Percentiles rank a stretch among this genome's conserved stretches.
Conservation (phyloP, 1,140 invertebrate species). For the Procambarus clarkii region DNA sequence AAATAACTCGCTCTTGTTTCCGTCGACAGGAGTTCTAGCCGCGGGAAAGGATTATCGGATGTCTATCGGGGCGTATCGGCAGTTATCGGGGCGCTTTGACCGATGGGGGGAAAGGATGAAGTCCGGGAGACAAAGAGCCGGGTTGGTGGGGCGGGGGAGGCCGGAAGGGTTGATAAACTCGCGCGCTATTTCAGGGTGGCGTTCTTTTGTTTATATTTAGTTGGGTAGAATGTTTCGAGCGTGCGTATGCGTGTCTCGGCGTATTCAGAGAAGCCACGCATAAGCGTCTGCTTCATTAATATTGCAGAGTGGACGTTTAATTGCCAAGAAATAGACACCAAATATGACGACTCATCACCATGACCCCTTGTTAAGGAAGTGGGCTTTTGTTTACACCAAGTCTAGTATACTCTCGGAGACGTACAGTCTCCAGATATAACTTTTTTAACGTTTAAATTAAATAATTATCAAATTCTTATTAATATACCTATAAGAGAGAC, state of each 20-base stretch:
- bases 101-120: slow-evolving; percentile 45
- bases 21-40: slow-evolving; percentile 53
- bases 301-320: not conserved
- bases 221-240: slow-evolving; percentile 11
- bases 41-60: slow-evolving; percentile 64
- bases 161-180: slow-evolving; percentile 31
- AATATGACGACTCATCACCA: not conserved
- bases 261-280: not conserved
- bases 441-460: too few species aligned
- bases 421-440: too few species aligned
- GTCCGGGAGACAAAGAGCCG: slow-evolving; percentile 18
- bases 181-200: slow-evolving; percentile 34
- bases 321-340: not conserved
- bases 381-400: too few species aligned
- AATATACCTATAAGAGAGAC: too few species aligned
- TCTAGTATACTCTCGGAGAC: too few species aligned
- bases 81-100: slow-evolving; percentile 49
- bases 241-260: not conserved
- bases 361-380: too few species aligned
- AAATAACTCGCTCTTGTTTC: slow-evolving; percentile 63
- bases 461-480: too few species aligned
- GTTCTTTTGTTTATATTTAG: slow-evolving; percentile 38
- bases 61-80: slow-evolving; percentile 64
- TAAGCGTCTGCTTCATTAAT: slow-evolving; percentile 22
- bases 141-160: slow-evolving; percentile 13